phyloP scores from a whole-genome alignment of 2,113 vertebrate species.

The Agapornis roseicollis region DNA sequence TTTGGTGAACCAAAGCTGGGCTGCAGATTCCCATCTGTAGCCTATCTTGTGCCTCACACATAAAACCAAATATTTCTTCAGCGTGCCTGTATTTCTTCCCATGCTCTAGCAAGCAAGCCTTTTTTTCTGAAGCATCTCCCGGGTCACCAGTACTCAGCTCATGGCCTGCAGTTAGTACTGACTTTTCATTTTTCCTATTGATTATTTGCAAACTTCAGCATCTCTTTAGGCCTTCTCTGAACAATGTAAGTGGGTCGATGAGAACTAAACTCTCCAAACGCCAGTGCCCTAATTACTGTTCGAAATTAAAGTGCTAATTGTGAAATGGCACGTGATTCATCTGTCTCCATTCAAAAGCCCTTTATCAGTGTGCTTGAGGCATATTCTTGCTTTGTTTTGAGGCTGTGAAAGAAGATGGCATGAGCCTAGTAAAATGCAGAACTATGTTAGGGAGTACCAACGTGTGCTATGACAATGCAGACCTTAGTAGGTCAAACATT shows the following conservation, averaged over 20 bases:
- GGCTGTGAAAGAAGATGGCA: background rate
- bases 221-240: background rate
- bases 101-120: background rate
- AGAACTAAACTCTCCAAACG: background rate
- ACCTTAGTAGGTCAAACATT: background rate
- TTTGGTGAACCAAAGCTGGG: background rate
- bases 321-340: background rate
- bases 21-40: background rate
- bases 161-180: background rate
- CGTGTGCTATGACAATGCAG: background rate
- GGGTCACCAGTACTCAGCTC: background rate
- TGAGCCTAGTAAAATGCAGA: background rate
- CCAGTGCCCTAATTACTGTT: background rate
- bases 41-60: background rate
- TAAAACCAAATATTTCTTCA: background rate
- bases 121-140: background rate
- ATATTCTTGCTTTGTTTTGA: background rate
- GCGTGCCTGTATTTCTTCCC: background rate
- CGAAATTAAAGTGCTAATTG: slow-evolving; percentile 30
- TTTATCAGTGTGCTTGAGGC: background rate
- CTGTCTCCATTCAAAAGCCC: background rate
- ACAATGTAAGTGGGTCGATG: background rate
- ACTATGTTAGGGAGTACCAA: background rate
- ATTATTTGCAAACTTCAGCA: slow-evolving; percentile 9
- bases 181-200: background rate